Conservation (phyloP, 2,797 vertebrate species). For the Chaunax sp. region DNA sequence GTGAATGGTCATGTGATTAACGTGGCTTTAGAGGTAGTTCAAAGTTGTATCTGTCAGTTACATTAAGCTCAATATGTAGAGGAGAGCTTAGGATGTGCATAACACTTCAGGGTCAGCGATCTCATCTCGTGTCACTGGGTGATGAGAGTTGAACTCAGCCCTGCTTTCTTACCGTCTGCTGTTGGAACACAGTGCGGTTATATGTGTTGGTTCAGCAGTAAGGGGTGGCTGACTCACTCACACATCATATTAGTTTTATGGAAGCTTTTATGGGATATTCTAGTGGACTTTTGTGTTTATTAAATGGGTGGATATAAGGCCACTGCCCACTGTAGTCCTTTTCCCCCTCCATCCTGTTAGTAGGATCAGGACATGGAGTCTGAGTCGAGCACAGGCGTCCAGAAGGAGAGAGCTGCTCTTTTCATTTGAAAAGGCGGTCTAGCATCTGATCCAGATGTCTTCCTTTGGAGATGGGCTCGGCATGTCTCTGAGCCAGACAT, state of each 20-base stretch:
- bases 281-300: conserved; percentile 37
- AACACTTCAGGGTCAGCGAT: conserved; percentile 57
- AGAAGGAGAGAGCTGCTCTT: background rate
- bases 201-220: conserved; percentile 29
- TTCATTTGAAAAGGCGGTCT: background rate
- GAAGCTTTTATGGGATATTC: conserved; percentile 20
- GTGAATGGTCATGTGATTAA: background rate
- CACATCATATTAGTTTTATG: conserved; percentile 26
- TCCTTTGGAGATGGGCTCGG: background rate
- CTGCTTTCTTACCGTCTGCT: conserved; percentile 8
- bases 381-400: background rate
- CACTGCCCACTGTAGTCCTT: background rate
- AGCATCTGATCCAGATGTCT: background rate
- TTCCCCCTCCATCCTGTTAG: background rate
- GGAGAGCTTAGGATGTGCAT: conserved; percentile 34
- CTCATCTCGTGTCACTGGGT: conserved; percentile 30
- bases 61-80: conserved; percentile 22
- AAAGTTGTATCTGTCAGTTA: conserved; percentile 46
- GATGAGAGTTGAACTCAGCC: conserved; percentile 19
- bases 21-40: conserved; percentile 37
- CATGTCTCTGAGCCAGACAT: background rate
- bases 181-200: background rate
- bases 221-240: conserved; percentile 34
- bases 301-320: conserved; percentile 17
- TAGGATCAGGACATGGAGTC: background rate